A percentile compares a stretch with the other conserved stretches of the same genome.
Conservation (phyloP, 2,797 vertebrate genomes). For the Spinus pinus region DNA sequence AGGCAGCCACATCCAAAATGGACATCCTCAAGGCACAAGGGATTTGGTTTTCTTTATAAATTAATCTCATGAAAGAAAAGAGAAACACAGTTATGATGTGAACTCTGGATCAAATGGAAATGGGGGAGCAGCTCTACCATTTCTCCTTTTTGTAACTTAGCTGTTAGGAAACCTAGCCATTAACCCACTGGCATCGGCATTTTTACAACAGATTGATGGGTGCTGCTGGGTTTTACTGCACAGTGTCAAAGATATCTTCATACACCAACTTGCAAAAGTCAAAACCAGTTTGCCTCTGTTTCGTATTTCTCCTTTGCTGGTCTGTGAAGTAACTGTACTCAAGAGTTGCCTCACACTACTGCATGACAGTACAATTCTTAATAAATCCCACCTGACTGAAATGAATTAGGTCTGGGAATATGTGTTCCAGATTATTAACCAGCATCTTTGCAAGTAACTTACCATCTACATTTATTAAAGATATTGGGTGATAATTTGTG, state of each 20-base stretch:
- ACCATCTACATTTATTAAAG: slow-evolving; percentile 72
- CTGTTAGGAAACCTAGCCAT: not conserved
- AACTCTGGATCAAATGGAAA: not conserved
- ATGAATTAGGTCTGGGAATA: slow-evolving; percentile 73
- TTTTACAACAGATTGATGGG: not conserved
- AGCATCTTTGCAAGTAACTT: slow-evolving; percentile 73
- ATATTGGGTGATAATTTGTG: slow-evolving; percentile 73
- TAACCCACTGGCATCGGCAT: accelerated
- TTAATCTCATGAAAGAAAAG: not conserved
- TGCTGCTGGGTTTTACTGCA: not conserved
- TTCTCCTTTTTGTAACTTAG: not conserved
- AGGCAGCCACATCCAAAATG: not conserved
- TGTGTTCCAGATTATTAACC: slow-evolving; percentile 74
- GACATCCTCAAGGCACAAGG: not conserved
- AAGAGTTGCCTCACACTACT: slow-evolving; percentile 51
- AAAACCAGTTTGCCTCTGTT: not conserved
- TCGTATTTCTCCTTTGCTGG: slow-evolving; percentile 29
- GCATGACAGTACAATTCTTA: slow-evolving; percentile 62
- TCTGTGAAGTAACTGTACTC: slow-evolving; percentile 40
- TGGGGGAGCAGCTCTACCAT: not conserved
- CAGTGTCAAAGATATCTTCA: not conserved
- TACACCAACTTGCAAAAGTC: not conserved
- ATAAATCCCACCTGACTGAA: slow-evolving; percentile 71
- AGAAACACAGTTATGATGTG: not conserved
- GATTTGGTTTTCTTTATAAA: slow-evolving; percentile 26